Conservation (phyloP, 2,888 invertebrate species). For the Brenthis daphne region DNA sequence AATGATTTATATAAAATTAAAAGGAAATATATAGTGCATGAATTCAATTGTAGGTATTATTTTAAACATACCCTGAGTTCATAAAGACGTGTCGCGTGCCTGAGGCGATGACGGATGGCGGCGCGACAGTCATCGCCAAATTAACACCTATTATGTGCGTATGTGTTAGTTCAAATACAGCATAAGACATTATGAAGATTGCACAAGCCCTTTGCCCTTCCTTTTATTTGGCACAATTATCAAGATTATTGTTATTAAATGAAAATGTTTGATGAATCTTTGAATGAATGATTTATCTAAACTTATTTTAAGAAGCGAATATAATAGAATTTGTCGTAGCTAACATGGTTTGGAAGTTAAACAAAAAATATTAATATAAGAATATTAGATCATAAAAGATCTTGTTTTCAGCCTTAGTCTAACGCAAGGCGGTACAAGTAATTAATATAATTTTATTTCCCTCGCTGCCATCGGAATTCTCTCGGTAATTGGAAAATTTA, state of each 20-base stretch:
- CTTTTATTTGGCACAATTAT: too few species aligned
- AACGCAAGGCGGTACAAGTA: slow-evolving; percentile 45
- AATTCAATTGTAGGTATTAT: slow-evolving; percentile 11
- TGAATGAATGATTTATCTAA: neutral
- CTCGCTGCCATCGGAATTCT: slow-evolving; percentile 68
- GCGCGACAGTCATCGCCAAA: slow-evolving; percentile 75
- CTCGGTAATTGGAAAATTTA: slow-evolving; percentile 79
- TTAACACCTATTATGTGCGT: slow-evolving; percentile 77
- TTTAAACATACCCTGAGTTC: slow-evolving; percentile 43
- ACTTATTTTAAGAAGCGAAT: neutral
- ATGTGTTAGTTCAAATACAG: slow-evolving; percentile 59
- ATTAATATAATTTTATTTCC: slow-evolving; percentile 75
- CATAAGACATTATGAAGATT: slow-evolving; percentile 10
- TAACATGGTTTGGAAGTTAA: too few species aligned
- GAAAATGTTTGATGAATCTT: too few species aligned
- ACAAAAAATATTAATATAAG: neutral
- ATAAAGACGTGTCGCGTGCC: slow-evolving; percentile 65
- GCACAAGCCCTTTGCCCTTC: neutral
- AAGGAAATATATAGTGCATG: too few species aligned
- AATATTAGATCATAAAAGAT: neutral
- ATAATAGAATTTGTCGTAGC: too few species aligned
- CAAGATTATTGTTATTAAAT: too few species aligned
- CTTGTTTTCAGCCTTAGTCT: neutral
- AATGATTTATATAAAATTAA: too few species aligned
- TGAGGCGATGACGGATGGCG: slow-evolving; percentile 71